Conservation (phyloP, 30 jellyfish, hydroid and myxozoan genomes). For the Mastigias papua region DNA sequence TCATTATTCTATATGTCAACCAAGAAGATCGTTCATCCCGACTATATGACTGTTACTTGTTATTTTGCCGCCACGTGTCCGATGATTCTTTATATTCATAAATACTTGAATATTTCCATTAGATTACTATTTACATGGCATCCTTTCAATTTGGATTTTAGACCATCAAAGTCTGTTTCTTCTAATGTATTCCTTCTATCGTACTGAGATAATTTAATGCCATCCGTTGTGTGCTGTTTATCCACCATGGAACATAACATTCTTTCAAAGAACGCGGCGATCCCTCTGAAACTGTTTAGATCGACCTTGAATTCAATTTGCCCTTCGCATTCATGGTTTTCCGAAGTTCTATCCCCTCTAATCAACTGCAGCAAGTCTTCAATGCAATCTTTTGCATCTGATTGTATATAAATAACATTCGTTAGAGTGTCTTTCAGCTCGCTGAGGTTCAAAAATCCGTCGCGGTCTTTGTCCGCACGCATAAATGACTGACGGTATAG, state of each 20-base stretch:
- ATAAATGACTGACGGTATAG: constrained; percentile 66
- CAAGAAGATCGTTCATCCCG: too few relatives aligned
- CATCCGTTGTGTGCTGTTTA: constrained; percentile 29
- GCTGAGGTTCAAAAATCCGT: constrained; percentile 33
- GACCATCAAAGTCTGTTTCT: constrained; percentile 72
- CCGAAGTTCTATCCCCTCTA: background rate
- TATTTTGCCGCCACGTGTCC: too few relatives aligned
- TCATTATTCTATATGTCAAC: too few relatives aligned
- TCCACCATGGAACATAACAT: constrained; percentile 65
- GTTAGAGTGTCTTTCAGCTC: constrained; percentile 65
- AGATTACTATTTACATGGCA: constrained; percentile 47
- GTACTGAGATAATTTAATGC: constrained; percentile 39
- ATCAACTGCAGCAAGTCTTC: constrained; percentile 45
- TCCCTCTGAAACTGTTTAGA: constrained; percentile 44
- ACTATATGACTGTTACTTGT: too few relatives aligned
- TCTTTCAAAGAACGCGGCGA: constrained; percentile 76
- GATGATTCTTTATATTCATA: background rate
- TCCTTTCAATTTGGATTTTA: constrained; percentile 67
- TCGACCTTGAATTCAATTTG: constrained; percentile 29
- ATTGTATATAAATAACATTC: constrained; percentile 58
- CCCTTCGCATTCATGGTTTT: background rate
- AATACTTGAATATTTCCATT: constrained; percentile 28
- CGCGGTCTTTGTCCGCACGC: constrained; percentile 74
- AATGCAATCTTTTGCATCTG: constrained; percentile 55
- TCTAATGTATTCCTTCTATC: constrained; percentile 61